Base-by-base conservation (phyloP, 2,113 vertebrate genomes). In the Oceanites oceanicus region DNA sequence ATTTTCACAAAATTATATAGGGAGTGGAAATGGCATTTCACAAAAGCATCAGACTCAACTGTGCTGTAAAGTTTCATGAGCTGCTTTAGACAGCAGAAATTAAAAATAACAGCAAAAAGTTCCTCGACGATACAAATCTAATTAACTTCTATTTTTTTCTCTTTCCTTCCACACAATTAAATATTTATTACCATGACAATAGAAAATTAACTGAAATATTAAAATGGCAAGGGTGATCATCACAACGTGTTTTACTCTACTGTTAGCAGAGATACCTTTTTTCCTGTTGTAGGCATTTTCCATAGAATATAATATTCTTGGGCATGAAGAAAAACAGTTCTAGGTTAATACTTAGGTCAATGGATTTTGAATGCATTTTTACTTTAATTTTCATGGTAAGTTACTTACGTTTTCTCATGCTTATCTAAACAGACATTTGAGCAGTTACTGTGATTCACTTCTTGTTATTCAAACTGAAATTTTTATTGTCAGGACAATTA, bases 401-500 rank as follows among this genome's bases (percentile, higher is more conserved):
- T 73, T 92, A 78, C 88, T 96, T 96, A 67, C 4, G 14, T 65
- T 82, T 96, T 86, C 95, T 94, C 93, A 72, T n/a, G 66, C 59
- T 67, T 77, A 95, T 77, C n/a, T 82, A 76, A 68, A 84, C n/a
- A 70, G 89, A 83, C 27, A 63, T 88, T 87, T 96, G 71, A 96
- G 59, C 50, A 91, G 93, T 36, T 94, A 85, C 72, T 91, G 29
- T 83, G 96, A 96, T 95, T 89, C n/a, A 66, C 40, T 96, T 96
- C 91, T 96, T 94, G 55, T 84, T 94, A 91, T 77, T 90, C 49
- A 92, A 95, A 95, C 63, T 67, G 92, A 63, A 88, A 93, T 74
- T 96, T 88, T 97, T 92, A 96, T 96, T 90, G 67, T 94, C 58
- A 75, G 73, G 58, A 82, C 42, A 96, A 96, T 97, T 97, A 97